phyloP scores from a whole-genome alignment of 2,113 vertebrate genomes.

The Hipposideros armiger region DNA sequence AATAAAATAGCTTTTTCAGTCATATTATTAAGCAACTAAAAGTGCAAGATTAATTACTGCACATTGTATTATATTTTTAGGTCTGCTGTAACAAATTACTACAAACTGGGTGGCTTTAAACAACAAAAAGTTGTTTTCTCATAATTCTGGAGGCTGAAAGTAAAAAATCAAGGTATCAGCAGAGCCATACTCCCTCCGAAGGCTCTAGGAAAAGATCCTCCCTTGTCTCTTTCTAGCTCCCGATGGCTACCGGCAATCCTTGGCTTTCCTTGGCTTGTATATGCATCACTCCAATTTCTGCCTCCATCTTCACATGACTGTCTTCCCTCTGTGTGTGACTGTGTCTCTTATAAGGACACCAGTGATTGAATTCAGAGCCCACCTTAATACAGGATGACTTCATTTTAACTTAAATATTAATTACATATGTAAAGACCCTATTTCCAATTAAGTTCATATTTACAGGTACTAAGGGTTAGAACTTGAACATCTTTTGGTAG shows the following conservation, averaged over 20 bases:
- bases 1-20: background rate
- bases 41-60: background rate
- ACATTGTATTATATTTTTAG: background rate
- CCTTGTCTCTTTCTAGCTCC: background rate
- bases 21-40: background rate
- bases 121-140: background rate
- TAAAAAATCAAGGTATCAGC: background rate
- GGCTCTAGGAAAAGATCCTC: background rate
- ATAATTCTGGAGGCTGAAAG: background rate
- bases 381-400: background rate
- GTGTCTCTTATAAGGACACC: background rate
- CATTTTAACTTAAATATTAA: background rate
- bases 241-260: background rate
- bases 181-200: background rate
- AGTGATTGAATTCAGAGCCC: background rate
- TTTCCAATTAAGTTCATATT: background rate
- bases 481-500: background rate
- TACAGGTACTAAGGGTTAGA: background rate
- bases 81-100: background rate
- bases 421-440: constrained; percentile 1
- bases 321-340: background rate
- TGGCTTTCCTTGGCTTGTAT: background rate
- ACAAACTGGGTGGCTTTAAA: background rate
- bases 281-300: background rate
- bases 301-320: background rate